Conservation (phyloP, 1,140 invertebrate species). For the Caenorhabditis tropicalis region DNA sequence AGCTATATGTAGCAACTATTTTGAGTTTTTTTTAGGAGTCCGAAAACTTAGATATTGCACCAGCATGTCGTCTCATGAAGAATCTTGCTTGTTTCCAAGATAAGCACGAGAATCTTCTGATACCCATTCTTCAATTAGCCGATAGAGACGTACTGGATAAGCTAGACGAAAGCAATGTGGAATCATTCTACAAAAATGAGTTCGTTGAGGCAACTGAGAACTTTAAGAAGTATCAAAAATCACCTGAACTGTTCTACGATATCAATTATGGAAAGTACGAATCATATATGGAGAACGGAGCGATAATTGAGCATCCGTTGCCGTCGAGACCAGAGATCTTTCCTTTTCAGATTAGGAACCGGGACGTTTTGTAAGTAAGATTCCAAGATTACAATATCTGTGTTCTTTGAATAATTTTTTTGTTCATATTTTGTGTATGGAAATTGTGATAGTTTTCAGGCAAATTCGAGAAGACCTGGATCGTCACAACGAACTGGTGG, state of each 20-base stretch:
- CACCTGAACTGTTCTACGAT: background rate
- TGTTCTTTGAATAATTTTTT: too few relatives aligned
- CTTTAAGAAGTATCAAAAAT: background rate
- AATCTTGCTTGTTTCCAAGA: background rate
- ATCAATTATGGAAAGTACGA: background rate
- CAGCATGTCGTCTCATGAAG: background rate
- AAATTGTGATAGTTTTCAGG: too few relatives aligned
- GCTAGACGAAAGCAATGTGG: background rate
- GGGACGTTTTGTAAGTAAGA: background rate
- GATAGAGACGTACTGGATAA: background rate
- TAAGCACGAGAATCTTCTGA: background rate
- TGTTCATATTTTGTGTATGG: too few relatives aligned
- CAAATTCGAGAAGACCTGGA: too few relatives aligned
- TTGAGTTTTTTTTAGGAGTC: background rate
- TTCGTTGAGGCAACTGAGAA: background rate
- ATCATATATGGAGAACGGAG: background rate
- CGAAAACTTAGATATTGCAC: background rate
- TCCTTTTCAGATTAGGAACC: background rate
- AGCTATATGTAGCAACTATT: background rate
- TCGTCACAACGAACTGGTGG: too few relatives aligned
- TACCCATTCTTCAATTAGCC: background rate
- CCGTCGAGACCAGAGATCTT: background rate
- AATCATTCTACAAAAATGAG: background rate
- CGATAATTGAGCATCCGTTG: background rate
- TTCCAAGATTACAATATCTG: too few relatives aligned